Evolutionary conservation across 2,888 invertebrate species (phyloP), one percentile per base, ranked within the genome.

Genomic region (Conistra vaccinii): DNA sequence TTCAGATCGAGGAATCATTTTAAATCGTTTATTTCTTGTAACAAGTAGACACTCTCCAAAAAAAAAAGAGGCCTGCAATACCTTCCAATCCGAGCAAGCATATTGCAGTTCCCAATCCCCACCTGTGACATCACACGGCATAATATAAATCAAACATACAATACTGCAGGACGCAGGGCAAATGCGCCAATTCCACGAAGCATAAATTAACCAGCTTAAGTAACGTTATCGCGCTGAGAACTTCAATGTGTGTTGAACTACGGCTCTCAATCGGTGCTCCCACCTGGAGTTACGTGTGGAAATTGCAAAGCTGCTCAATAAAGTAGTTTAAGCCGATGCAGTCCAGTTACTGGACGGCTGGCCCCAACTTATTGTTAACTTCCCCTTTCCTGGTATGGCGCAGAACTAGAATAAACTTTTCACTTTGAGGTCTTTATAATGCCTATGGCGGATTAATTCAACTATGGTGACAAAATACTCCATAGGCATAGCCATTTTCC

Each of bases 131-230:
- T 69, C 69, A 66, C 39, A 69, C 58, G 51, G 57, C 67, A 48
- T 42, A 55, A 53, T 35, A 78, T 70, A 68, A 70, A 78, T 70
- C 67, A 70, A 63, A 78, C 57, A 60, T 66, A 76, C 42, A 77
- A 55, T 58, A 63, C 74, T 35, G 65, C 61, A 62, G 67, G n/a
- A 63, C 35, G 45, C 51, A 61, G 17, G 35, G 65, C 72, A 69
- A 71, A 71, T 71, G 68, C 68, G 3, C 77, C 75, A 73, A 78
- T 78, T 65, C 61, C 55, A 76, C 53, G 55, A 57, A 66, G 79
- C 76, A 81, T 84, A 84, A 84, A 84, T 84, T 84, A 84, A 60
- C 75, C 60, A 55, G 82, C 84, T 81, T 72, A 84, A 75, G 79
- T 71, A 79, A 61, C 76, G 71, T 63, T 85, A 85, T 82, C 82